phyloP scores from a whole-genome alignment of 2,113 vertebrate species.

The Crypturellus undulatus region DNA sequence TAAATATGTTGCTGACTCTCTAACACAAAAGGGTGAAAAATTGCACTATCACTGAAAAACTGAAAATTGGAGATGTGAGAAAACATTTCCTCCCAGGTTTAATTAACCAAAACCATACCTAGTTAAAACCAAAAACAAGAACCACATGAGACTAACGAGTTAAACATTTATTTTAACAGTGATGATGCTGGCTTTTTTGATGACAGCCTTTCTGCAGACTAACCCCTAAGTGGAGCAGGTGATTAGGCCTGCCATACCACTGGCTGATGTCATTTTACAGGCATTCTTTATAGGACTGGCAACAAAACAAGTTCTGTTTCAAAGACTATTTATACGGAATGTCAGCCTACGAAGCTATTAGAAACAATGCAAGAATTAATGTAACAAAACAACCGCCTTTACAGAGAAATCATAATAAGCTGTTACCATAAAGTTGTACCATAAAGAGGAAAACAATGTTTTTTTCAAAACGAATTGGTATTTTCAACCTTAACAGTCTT shows the following conservation, averaged over 20 bases:
- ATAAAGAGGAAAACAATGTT: not conserved
- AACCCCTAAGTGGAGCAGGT: not conserved
- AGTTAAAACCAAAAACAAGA: not conserved
- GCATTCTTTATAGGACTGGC: not conserved
- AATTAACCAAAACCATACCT: not conserved
- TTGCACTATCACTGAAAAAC: not conserved
- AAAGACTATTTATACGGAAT: not conserved
- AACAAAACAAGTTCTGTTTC: not conserved
- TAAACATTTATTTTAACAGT: not conserved
- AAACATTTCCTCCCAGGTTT: not conserved
- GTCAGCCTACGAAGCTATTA: not conserved
- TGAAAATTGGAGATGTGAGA: not conserved
- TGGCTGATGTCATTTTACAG: not conserved
- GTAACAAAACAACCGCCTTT: not conserved
- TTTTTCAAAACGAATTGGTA: not conserved
- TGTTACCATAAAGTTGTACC: not conserved
- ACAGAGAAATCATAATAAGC: not conserved
- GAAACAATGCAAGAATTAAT: not conserved
- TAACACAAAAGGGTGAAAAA: not conserved
- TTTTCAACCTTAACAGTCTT: not conserved
- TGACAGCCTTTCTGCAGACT: not conserved
- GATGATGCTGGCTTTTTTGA: not conserved
- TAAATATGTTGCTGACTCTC: not conserved
- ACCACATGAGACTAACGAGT: not conserved
- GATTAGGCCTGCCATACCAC: not conserved